Evolutionary conservation across 2,888 invertebrate genomes (phyloP).

Genomic region (Tubulanus polymorphus): DNA sequence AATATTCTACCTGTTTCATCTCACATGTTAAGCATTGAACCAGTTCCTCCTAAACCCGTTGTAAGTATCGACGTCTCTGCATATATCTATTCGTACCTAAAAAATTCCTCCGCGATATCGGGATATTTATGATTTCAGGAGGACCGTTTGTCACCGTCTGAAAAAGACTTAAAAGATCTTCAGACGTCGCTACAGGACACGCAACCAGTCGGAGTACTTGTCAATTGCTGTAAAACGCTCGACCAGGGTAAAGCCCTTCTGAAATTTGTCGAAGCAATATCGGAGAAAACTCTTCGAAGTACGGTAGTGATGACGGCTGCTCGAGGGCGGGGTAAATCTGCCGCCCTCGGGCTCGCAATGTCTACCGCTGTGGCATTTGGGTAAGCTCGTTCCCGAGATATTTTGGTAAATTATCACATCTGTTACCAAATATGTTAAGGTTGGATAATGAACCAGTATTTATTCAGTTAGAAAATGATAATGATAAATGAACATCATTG

Average conservation of each 20-base stretch:
- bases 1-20: slow-evolving; percentile 89
- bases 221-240: slow-evolving; percentile 83
- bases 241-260: slow-evolving; percentile 89
- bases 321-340: slow-evolving; percentile 96
- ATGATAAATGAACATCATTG: not conserved
- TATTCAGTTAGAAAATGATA: too few relatives aligned
- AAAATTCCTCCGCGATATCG: not conserved
- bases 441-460: not conserved
- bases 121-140: slow-evolving; percentile 23
- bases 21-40: slow-evolving; percentile 75
- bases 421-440: too few relatives aligned
- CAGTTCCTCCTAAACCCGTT: slow-evolving; percentile 57
- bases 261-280: slow-evolving; percentile 90
- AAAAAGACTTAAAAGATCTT: slow-evolving; percentile 67
- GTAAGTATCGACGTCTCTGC: slow-evolving; percentile 23
- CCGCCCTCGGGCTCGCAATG: slow-evolving; percentile 88
- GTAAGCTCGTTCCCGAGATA: too few relatives aligned
- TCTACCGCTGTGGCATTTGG: slow-evolving; percentile 60
- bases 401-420: too few relatives aligned
- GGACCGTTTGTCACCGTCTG: slow-evolving; percentile 48
- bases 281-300: slow-evolving; percentile 81
- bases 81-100: not conserved
- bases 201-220: slow-evolving; percentile 84
- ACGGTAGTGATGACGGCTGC: slow-evolving; percentile 95
- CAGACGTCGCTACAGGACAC: slow-evolving; percentile 82